Base-by-base conservation (phyloP, 2,888 invertebrate species). In the Mylabris sibirica region DNA sequence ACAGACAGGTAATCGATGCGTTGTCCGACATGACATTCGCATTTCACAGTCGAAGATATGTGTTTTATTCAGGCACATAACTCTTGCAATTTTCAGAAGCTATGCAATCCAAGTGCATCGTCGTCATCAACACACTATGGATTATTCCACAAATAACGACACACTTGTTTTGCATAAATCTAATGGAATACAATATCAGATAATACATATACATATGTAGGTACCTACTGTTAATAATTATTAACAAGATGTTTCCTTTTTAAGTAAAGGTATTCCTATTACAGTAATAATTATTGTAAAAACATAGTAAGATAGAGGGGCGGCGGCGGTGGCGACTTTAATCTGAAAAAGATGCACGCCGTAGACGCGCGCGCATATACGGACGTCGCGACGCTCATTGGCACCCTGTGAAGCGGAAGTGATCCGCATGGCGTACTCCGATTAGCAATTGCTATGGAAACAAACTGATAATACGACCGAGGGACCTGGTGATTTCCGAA, bases 401-500 rank as follows among this genome's bases (percentile, higher is more conserved):
- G 84, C 81, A 83, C 82, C 80, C 82, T 81, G 77, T 77, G 81
- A 79, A 80, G 82, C 82, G 81, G 81, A 82, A 82, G 81, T 78
- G 80, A 82, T 83, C 79, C 80, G 81, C 81, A 82, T 83, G 82
- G 84, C 84, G 84, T 84, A 84, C 84, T 83, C 84, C 86, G 87
- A 87, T 87, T 87, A 87, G 86, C 87, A 86, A 87, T 88, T 86
- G 85, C 87, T 86, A 87, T 87, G 87, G 87, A 85, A 87, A 88
- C 87, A 86, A 85, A 84, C 85, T 84, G 86, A 86, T 87, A 87
- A 87, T 87, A 86, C 86, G 86, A 86, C 86, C 86, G 84, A 84
- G 71, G 73, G 71, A 71, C 66, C 69, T 85, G 85, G 85, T 84
- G 85, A 85, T 86, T 86, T 86, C 86, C 85, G 84, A 84, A 83